Percentiles rank a stretch among this genome's conserved stretches.
phyloP scores from a whole-genome alignment of 2,888 invertebrate species.

The Macaria liturata region DNA sequence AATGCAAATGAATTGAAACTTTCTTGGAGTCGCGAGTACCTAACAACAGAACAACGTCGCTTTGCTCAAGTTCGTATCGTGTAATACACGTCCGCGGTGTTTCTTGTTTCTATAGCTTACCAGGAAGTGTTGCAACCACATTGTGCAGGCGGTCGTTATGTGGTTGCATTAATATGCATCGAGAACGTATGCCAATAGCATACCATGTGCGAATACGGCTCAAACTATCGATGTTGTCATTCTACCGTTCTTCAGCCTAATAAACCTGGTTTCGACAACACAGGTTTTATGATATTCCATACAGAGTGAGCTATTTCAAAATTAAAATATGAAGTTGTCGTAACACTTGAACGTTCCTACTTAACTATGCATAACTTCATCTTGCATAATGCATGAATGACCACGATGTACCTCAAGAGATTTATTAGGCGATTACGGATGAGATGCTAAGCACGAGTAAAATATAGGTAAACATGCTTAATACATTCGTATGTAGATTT shows the following conservation, averaged over 20 bases:
- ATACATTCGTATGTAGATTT: conserved; percentile 17
- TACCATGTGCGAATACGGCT: conserved; percentile 46
- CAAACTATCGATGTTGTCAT: conserved; percentile 43
- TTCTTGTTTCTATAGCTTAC: conserved; percentile 46
- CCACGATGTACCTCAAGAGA: conserved; percentile 6
- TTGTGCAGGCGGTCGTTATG: conserved; percentile 62
- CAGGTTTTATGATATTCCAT: conserved; percentile 9
- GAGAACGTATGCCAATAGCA: conserved; percentile 44
- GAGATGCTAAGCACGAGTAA: conserved; percentile 18
- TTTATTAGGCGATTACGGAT: conserved; percentile 12
- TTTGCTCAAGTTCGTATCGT: conserved; percentile 24
- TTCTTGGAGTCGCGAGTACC: conserved; percentile 10
- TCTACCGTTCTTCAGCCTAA: conserved; percentile 41
- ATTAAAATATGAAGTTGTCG: conserved; percentile 14
- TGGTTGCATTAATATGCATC: conserved; percentile 70
- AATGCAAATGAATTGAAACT: conserved; percentile 18
- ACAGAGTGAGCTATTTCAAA: conserved; percentile 5
- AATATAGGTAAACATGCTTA: conserved; percentile 12
- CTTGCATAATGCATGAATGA: conserved; percentile 20
- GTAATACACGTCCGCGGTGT: conserved; percentile 32
- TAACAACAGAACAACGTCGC: conserved; percentile 11
- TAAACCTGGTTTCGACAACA: conserved; percentile 41
- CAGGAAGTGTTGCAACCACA: conserved; percentile 71
- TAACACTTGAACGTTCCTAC: conserved; percentile 7
- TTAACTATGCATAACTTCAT: conserved; percentile 13